phyloP scores from a whole-genome alignment of 2,797 vertebrate genomes.

The Gallinago nigripennis region DNA sequence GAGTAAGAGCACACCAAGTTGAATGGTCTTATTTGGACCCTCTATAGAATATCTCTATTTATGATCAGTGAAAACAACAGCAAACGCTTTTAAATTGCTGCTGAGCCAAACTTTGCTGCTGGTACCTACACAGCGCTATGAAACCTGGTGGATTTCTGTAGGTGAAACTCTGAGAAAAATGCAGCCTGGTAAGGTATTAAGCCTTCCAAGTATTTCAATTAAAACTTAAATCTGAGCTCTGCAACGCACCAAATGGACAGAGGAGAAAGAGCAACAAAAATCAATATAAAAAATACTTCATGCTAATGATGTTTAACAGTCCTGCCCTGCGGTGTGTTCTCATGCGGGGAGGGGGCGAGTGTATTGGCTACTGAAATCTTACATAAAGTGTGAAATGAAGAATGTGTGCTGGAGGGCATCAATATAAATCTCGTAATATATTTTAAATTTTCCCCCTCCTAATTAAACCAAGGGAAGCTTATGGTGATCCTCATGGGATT shows the following conservation, averaged over 20 bases:
- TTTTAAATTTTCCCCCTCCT: not conserved
- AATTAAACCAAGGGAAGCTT: conserved; percentile 7
- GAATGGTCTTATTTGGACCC: not conserved
- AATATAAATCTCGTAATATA: not conserved
- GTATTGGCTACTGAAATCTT: not conserved
- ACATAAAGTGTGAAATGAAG: conserved; percentile 4
- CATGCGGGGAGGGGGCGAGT: not conserved
- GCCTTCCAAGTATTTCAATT: conserved; percentile 33
- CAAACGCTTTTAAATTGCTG: not conserved
- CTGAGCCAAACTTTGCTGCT: not conserved
- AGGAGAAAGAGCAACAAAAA: conserved; percentile 25
- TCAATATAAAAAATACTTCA: conserved; percentile 32
- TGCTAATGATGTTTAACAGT: conserved; percentile 34
- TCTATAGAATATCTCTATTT: not conserved
- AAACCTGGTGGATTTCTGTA: not conserved
- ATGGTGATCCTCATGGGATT: not conserved
- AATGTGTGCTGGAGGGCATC: conserved; percentile 36
- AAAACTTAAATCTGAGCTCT: conserved; percentile 18
- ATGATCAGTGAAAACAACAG: not conserved
- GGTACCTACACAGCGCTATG: not conserved
- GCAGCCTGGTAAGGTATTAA: not conserved
- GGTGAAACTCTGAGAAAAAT: not conserved
- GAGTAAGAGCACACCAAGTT: not conserved
- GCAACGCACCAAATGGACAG: not conserved
- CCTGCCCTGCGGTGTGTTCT: not conserved